A percentile compares a stretch with the other conserved stretches of the same genome.
phyloP scores from a whole-genome alignment of 2,888 invertebrate genomes.

The Plagodis pulveraria region DNA sequence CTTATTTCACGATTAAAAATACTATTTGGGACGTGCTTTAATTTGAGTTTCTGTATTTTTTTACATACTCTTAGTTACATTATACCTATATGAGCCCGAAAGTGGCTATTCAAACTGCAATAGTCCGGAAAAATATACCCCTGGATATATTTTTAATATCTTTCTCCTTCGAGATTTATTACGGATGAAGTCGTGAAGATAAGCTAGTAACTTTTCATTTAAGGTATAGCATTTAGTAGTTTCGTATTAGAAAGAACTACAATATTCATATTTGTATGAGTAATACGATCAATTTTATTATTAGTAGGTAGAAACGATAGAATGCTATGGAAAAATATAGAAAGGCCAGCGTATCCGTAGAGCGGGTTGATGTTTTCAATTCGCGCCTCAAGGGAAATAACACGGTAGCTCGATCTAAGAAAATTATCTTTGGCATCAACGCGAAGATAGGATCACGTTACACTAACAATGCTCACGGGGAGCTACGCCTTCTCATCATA shows the following conservation, averaged over 20 bases:
- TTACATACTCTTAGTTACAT: too few relatives aligned
- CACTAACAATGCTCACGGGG: conserved; percentile 20
- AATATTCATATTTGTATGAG: not conserved
- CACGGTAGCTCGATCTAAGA: conserved; percentile 41
- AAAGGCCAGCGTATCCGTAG: conserved; percentile 20
- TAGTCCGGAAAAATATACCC: too few relatives aligned
- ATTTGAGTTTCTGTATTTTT: too few relatives aligned
- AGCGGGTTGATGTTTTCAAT: conserved; percentile 44
- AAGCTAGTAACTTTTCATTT: too few relatives aligned
- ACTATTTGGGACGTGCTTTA: too few relatives aligned
- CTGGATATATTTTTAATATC: too few relatives aligned
- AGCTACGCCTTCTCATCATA: conserved; percentile 3
- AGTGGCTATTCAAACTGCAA: too few relatives aligned
- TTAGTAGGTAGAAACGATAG: conserved; percentile 15
- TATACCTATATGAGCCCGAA: too few relatives aligned
- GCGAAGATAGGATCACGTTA: conserved; percentile 36
- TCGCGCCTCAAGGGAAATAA: conserved; percentile 55
- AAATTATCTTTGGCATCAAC: conserved; percentile 46
- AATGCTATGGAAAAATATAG: conserved; percentile 25
- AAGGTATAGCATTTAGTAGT: not conserved
- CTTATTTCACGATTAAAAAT: too few relatives aligned
- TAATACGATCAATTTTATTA: not conserved
- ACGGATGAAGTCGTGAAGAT: too few relatives aligned
- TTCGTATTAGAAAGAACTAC: not conserved
- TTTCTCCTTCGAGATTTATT: too few relatives aligned